These are phyloP conservation scores for Hippocampus mohnikei DNA, from an alignment of 2,113 vertebrate genomes.

Conservation along the genomic window DNA sequence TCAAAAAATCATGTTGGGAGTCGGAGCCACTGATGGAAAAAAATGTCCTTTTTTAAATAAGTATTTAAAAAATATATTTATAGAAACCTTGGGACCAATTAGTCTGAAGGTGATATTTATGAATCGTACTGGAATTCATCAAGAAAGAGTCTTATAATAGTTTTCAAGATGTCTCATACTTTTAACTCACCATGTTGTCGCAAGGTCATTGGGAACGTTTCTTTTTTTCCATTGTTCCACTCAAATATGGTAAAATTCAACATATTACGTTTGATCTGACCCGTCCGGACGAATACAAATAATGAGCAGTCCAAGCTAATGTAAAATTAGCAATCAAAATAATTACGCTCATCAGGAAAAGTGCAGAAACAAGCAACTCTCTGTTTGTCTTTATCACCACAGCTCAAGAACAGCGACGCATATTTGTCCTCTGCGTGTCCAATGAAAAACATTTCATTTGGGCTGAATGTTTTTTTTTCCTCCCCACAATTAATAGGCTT, in stretches of 20 bases:
- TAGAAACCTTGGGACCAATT: constrained; percentile 1
- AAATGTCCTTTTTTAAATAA: constrained; percentile 19
- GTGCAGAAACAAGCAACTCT: constrained; percentile 19
- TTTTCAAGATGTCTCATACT: not conserved
- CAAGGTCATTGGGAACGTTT: not conserved
- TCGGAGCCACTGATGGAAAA: constrained; percentile 26
- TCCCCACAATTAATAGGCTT: not conserved
- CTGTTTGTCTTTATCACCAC: constrained; percentile 12
- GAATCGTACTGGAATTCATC: not conserved
- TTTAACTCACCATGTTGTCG: not conserved
- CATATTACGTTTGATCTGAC: constrained; percentile 3
- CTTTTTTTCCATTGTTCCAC: not conserved
- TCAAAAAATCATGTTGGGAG: constrained; percentile 47
- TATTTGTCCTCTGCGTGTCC: constrained; percentile 12
- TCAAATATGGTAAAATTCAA: not conserved
- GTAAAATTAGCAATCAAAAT: constrained; percentile 34
- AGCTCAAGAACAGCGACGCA: constrained; percentile 14
- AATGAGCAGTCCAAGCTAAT: constrained; percentile 19
- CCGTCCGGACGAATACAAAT: constrained; percentile 11
- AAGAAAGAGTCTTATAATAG: not conserved
- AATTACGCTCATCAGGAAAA: constrained; percentile 31
- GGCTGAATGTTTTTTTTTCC: not conserved
- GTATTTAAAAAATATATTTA: constrained; percentile 6
- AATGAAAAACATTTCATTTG: constrained; percentile 14
- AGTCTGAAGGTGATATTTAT: not conserved